Base-by-base conservation (phyloP, 2,113 vertebrate genomes). In the Neotragus pygmaeus region DNA sequence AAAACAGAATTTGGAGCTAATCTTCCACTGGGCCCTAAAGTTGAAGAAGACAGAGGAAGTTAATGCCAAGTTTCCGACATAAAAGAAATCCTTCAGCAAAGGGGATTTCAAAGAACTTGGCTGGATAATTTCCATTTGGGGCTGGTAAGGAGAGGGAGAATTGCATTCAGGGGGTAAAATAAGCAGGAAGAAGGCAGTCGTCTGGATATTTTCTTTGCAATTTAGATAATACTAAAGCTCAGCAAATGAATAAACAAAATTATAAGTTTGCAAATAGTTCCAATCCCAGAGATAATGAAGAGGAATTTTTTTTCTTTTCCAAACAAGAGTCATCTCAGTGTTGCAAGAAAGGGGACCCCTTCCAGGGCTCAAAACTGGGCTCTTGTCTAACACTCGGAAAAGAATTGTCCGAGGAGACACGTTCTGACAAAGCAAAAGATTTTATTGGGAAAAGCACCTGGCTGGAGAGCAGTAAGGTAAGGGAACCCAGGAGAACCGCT, bases 1-100 rank as follows among this genome's bases (percentile, higher is more conserved):
- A 53, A 75, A 91, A 82, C 36, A 94, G n/a, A 85, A 86, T 62
- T 55, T 73, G 27, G 66, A 89, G 25, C 28, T 62, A 64, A 27
- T 94, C 70, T 92, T 75, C 62, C 55, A 36, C 15, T 89, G 64
- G 39, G 4, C 28, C 87, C 39, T 75, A 28, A 96, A 93, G 58
- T 30, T 92, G 30, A 95, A 36, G 11, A 58, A 60, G 78, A 28
- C 33, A 88, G 47, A 77, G 70, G 39, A 93, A 75, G 36, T 84
- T 70, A 77, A 78, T 47, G 49, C 47, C 84, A 90, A 83, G 77
- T 90, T 49, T 96, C 60, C 47, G 27, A 27, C 17, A 33, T 58
- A 88, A 93, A 90, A 91, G 13, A 88, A 81, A 92, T 58, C 51
- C 60, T 85, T 57, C 21, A 82, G 58, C 78, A 93, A 93, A 96